These are phyloP conservation scores for Corbicula japonica DNA, from an alignment of 2,888 invertebrate species.

Conservation along the genomic window DNA sequence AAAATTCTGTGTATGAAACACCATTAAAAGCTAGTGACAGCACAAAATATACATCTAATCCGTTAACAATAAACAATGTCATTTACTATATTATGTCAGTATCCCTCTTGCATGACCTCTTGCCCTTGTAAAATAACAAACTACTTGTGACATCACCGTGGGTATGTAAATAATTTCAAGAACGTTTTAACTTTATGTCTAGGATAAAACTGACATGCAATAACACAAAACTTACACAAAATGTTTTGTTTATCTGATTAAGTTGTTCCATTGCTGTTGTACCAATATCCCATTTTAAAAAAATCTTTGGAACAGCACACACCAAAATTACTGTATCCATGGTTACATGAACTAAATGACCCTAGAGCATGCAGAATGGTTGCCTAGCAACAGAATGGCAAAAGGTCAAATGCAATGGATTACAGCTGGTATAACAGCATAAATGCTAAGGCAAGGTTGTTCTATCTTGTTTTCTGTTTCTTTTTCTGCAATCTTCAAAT, in stretches of 20 bases:
- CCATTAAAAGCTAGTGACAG: conserved; percentile 63
- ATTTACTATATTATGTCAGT: conserved; percentile 50
- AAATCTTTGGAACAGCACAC: no score
- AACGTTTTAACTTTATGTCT: no score
- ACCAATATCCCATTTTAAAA: no score
- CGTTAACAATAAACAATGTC: conserved; percentile 50
- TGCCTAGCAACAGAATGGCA: conserved; percentile 63
- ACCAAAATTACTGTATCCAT: no score
- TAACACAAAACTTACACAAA: no score
- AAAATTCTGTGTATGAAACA: conserved; percentile 53
- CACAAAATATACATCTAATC: conserved; percentile 59
- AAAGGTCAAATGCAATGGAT: conserved; percentile 71
- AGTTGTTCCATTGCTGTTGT: no score
- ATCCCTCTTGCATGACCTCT: conserved; percentile 68
- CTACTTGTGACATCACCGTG: conserved; percentile 35
- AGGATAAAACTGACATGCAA: no score
- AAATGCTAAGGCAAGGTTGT: conserved; percentile 16
- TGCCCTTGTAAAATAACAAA: conserved; percentile 47
- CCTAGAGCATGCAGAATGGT: conserved; percentile 60
- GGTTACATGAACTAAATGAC: conserved; percentile 43
- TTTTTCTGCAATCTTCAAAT: not conserved
- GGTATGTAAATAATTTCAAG: no score
- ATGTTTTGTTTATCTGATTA: no score
- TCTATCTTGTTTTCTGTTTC: not conserved
- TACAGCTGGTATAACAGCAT: conserved; percentile 44